A percentile compares a stretch with the other conserved stretches of the same genome.
phyloP scores from a whole-genome alignment of 2,113 vertebrate species.

The Plestiodon gilberti region DNA sequence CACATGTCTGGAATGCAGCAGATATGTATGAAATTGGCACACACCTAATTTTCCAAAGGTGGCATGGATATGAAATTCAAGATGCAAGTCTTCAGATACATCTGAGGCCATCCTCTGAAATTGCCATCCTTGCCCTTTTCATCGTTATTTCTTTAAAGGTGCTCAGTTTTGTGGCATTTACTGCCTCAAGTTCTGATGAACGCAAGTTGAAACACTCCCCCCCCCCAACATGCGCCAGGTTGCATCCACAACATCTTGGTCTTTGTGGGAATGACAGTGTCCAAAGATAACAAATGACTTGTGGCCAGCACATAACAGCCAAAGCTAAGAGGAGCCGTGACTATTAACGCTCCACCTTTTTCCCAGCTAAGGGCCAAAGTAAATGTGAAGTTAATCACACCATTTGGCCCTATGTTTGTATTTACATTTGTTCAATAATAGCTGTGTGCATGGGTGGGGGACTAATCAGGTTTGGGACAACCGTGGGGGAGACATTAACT shows the following conservation, averaged over 20 bases:
- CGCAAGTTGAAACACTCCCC: neutral
- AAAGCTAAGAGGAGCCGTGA: neutral
- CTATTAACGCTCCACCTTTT: neutral
- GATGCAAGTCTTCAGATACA: neutral
- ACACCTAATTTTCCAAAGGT: neutral
- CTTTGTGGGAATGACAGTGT: too few relatives aligned
- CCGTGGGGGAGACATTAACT: too few relatives aligned
- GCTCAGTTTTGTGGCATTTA: neutral
- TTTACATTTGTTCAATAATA: too few relatives aligned
- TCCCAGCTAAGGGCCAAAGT: neutral
- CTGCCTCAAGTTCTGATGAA: neutral
- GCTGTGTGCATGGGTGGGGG: too few relatives aligned
- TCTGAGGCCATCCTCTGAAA: neutral
- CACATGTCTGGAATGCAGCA: neutral
- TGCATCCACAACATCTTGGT: neutral
- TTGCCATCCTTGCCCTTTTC: neutral
- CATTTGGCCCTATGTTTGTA: too few relatives aligned
- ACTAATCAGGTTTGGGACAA: too few relatives aligned
- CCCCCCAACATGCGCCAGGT: too few relatives aligned
- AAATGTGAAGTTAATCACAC: too few relatives aligned
- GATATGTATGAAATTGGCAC: neutral
- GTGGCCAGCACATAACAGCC: neutral
- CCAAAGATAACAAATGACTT: neutral
- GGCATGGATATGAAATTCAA: neutral
- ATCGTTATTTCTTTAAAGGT: neutral